These are phyloP conservation scores for Drosophila busckii DNA, from an alignment of 1,140 invertebrate genomes.

Conservation along the genomic window DNA sequence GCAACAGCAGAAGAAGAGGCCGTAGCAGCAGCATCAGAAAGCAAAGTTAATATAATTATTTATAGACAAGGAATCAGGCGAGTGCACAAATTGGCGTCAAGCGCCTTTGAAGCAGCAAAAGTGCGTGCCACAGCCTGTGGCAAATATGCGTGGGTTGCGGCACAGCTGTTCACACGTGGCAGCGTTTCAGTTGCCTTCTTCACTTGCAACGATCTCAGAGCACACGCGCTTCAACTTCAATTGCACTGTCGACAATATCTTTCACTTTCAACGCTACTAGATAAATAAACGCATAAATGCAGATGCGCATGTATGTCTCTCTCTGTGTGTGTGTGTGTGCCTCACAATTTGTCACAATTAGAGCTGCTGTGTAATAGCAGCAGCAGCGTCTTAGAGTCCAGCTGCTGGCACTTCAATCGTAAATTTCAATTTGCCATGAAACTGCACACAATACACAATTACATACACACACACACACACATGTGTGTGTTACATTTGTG, in stretches of 20 bases:
- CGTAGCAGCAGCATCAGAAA: constrained; percentile 55
- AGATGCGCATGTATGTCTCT: neutral
- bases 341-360: constrained; percentile 63
- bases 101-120: constrained; percentile 32
- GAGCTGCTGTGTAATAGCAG: constrained; percentile 12
- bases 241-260: no score
- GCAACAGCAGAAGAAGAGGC: constrained; percentile 22
- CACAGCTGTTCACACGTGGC: no score
- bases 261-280: no score
- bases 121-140: constrained; percentile 15
- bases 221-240: no score
- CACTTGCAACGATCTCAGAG: no score
- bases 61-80: constrained; percentile 73
- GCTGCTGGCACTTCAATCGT: constrained; percentile 25
- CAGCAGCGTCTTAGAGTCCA: no score
- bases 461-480: constrained; percentile 4
- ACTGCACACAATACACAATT: constrained; percentile 23
- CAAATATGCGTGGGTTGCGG: neutral
- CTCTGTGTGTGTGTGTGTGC: constrained; percentile 1
- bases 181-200: no score
- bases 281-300: no score
- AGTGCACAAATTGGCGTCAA: constrained; percentile 59
- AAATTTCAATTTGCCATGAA: constrained; percentile 53
- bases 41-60: constrained; percentile 75
- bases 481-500: neutral